Evolutionary conservation across 2,797 vertebrate species (phyloP).

Genomic region (Diplodus puntazzo): DNA sequence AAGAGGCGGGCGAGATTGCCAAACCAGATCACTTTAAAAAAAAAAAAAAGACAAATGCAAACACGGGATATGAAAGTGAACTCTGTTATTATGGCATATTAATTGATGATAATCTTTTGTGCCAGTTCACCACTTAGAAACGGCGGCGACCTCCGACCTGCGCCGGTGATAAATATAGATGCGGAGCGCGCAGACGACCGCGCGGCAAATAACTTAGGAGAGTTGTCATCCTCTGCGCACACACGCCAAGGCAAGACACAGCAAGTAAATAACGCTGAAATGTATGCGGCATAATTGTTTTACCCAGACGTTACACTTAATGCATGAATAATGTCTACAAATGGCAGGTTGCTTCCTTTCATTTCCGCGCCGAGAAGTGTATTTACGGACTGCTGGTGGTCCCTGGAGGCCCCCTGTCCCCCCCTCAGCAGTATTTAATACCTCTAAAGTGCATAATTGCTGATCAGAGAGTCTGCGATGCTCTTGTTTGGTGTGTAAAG

Average conservation of each 20-base stretch:
- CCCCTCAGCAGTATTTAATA: constrained; percentile 78
- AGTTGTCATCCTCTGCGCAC: constrained; percentile 58
- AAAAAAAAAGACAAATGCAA: constrained; percentile 76
- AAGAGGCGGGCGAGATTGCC: constrained; percentile 68
- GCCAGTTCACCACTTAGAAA: constrained; percentile 72
- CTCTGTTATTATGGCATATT: constrained; percentile 80
- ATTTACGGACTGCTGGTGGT: constrained; percentile 76
- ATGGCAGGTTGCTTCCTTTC: constrained; percentile 80
- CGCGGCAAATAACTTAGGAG: constrained; percentile 43
- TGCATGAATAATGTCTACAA: constrained; percentile 83
- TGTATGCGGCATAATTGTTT: constrained; percentile 76
- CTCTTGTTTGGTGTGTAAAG: constrained; percentile 79
- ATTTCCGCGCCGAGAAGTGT: constrained; percentile 74
- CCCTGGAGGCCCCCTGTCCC: constrained; percentile 75
- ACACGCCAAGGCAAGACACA: constrained; percentile 38
- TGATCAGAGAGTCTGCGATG: constrained; percentile 81
- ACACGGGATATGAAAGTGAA: constrained; percentile 73
- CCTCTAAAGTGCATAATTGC: constrained; percentile 87
- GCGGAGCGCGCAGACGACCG: not conserved
- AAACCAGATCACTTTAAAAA: constrained; percentile 71
- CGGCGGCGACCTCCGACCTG: constrained; percentile 60
- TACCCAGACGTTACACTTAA: constrained; percentile 70
- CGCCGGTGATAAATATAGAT: constrained; percentile 69
- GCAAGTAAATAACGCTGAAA: constrained; percentile 71
- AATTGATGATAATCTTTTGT: constrained; percentile 79